Base-by-base conservation (phyloP, 2,888 invertebrate genomes). In the Chrysina gloriosa region DNA sequence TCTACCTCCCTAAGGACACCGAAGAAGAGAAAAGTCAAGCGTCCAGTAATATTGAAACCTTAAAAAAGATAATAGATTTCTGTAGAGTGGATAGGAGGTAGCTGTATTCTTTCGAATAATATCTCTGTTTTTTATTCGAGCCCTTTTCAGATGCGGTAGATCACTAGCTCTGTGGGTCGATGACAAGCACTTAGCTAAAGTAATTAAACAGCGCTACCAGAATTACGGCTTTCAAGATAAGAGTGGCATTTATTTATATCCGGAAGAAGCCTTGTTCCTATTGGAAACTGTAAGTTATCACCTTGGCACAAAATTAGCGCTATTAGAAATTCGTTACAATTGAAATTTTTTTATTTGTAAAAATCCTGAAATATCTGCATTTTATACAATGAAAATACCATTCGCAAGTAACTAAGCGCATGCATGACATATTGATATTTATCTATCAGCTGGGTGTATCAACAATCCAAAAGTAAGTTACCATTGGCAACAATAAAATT, bases 241-340 rank as follows among this genome's bases (percentile, higher is more conserved):
- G 70, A 69, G 56, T 58, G 80, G 80, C 9, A 76, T 75, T 39
- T 81, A 75, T 71, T 72, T 92, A 1, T 81, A 84, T 52, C 89
- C 91, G 1, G 91, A 91, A 80, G 91, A 91, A 84, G 85, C 89
- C 34, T 80, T 91, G 42, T 87, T 85, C 77, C 82, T 91, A 50
- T 81, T 91, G 77, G 91, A 91, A 86, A 84, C 86, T 77, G 91
- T 91, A 84, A 84, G 84, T n/a, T n/a, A n/a, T n/a, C n/a, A n/a
- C n/a, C n/a, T n/a, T n/a, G n/a, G n/a, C n/a, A n/a, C n/a, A n/a
- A n/a, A n/a, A n/a, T n/a, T n/a, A n/a, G n/a, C n/a, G n/a, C n/a
- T n/a, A n/a, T n/a, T n/a, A n/a, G n/a, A n/a, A n/a, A n/a, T n/a
- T n/a, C n/a, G n/a, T n/a, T n/a, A n/a, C n/a, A n/a, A n/a, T n/a